A percentile compares a stretch with the other conserved stretches of the same genome.
Evolutionary conservation across 2,797 vertebrate species (phyloP).

Genomic region (Channallabes apus): DNA sequence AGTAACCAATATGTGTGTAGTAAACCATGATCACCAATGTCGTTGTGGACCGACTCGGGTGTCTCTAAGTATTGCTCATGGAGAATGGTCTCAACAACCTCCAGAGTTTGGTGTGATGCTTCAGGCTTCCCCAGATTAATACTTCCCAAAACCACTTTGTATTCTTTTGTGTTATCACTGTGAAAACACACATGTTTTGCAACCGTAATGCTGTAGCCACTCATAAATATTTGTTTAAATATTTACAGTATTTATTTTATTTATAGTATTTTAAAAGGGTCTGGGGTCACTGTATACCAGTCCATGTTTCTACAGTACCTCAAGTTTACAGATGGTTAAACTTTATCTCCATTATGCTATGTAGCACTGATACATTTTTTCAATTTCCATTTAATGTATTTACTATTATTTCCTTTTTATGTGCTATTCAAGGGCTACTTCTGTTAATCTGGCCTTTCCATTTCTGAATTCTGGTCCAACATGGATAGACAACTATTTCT

Average conservation of each 20-base stretch:
- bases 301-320: not conserved
- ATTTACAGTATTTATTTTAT: not conserved
- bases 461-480: not conserved
- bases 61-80: constrained; percentile 76
- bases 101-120: constrained; percentile 74
- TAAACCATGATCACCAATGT: constrained; percentile 76
- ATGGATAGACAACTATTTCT: not conserved
- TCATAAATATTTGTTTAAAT: too few relatives aligned
- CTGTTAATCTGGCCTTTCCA: not conserved
- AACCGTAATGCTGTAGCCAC: not conserved
- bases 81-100: constrained; percentile 72
- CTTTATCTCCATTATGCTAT: not conserved
- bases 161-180: constrained; percentile 62
- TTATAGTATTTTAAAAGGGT: not conserved
- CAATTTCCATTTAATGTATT: not conserved
- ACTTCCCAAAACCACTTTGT: constrained; percentile 79
- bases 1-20: too few relatives aligned
- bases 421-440: not conserved
- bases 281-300: not conserved
- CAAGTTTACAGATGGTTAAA: not conserved
- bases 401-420: not conserved
- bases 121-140: constrained; percentile 73
- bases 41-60: constrained; percentile 72
- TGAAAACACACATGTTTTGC: constrained; percentile 24
- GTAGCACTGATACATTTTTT: not conserved